phyloP scores from a whole-genome alignment of 2,113 vertebrate species.

The Gallinago undulata region DNA sequence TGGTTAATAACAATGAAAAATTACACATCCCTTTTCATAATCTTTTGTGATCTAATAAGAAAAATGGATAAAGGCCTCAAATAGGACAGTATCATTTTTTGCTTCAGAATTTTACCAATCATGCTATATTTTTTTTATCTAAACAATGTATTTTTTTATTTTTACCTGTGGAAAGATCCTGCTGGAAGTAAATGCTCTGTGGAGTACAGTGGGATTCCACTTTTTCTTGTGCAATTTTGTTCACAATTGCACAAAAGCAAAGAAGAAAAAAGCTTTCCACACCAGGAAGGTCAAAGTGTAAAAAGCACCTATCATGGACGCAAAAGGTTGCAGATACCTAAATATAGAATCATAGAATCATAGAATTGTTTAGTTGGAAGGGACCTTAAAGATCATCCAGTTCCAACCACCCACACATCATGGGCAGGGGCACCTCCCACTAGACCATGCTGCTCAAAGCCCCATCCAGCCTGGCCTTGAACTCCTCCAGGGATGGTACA shows the following conservation, averaged over 20 bases:
- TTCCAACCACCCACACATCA: too few relatives aligned
- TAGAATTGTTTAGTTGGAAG: too few relatives aligned
- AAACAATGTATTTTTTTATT: not conserved
- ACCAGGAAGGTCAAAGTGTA: not conserved
- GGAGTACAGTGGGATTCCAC: not conserved
- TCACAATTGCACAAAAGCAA: not conserved
- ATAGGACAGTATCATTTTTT: not conserved
- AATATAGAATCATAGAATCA: not conserved
- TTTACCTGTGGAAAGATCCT: not conserved
- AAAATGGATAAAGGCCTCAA: not conserved
- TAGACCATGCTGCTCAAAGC: too few relatives aligned
- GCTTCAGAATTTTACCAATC: not conserved
- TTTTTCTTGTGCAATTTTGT: not conserved
- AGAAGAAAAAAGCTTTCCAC: not conserved
- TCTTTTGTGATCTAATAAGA: not conserved
- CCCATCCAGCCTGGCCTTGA: too few relatives aligned
- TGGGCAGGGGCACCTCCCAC: too few relatives aligned
- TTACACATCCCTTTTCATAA: too few relatives aligned
- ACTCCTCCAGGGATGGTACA: too few relatives aligned
- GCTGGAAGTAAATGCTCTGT: not conserved
- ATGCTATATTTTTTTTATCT: not conserved
- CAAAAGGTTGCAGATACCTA: not conserved
- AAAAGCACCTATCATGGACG: not conserved
- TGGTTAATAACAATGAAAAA: not conserved
- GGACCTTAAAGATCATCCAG: too few relatives aligned